Evolutionary conservation across 2,797 vertebrate genomes (phyloP).

Genomic region (Hypotaenidia okinawae): DNA sequence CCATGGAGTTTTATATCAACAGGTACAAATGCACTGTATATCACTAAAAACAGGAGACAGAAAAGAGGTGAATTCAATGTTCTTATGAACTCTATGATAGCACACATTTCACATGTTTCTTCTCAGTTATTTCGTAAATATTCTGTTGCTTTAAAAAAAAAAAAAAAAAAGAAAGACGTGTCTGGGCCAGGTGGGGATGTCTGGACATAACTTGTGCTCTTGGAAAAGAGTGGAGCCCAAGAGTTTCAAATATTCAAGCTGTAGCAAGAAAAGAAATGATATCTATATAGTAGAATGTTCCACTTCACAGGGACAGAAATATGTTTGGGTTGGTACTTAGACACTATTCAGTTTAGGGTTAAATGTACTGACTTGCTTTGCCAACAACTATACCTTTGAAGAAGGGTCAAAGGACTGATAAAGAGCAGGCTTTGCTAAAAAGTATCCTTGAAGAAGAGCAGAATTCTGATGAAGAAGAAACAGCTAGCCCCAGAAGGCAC

Average conservation of each 20-base stretch:
- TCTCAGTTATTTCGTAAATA: not conserved
- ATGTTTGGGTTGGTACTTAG: too few relatives aligned
- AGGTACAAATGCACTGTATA: not conserved
- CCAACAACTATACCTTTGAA: too few relatives aligned
- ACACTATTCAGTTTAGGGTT: too few relatives aligned
- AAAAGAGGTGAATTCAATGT: not conserved
- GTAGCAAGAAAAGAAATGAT: not conserved
- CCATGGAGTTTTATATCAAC: not conserved
- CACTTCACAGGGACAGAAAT: too few relatives aligned
- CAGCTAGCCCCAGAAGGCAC: too few relatives aligned
- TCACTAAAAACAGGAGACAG: not conserved
- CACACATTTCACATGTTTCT: not conserved
- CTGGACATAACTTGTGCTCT: not conserved
- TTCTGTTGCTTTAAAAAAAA: not conserved
- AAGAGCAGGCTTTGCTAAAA: too few relatives aligned
- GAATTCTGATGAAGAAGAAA: too few relatives aligned
- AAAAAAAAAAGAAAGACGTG: not conserved
- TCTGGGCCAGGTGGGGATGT: not conserved
- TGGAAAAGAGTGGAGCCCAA: not conserved
- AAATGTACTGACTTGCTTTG: too few relatives aligned
- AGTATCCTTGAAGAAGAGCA: too few relatives aligned
- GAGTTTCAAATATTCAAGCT: not conserved
- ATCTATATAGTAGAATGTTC: too few relatives aligned
- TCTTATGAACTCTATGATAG: not conserved
- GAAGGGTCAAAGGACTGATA: too few relatives aligned